phyloP scores from a whole-genome alignment of 2,888 invertebrate species.

The Glaucopsyche alexis region DNA sequence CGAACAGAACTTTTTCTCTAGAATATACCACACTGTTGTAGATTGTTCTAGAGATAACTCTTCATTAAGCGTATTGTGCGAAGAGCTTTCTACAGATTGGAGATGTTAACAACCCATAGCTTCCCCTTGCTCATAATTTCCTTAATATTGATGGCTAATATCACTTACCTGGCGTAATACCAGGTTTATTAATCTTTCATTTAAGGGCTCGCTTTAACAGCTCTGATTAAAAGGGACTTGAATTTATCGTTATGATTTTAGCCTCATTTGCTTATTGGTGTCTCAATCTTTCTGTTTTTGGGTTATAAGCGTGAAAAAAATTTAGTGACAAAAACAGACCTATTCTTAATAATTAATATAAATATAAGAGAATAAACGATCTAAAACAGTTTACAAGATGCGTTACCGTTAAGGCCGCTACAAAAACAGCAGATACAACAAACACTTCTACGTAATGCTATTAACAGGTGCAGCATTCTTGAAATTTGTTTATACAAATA shows the following conservation, averaged over 20 bases:
- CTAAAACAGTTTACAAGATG: background rate
- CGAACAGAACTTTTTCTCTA: background rate
- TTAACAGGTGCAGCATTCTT: conserved; percentile 13
- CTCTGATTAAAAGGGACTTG: conserved; percentile 8
- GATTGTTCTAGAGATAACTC: background rate
- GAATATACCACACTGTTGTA: background rate
- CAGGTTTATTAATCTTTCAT: conserved; percentile 6
- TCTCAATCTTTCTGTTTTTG: background rate
- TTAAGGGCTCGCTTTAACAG: conserved; percentile 8
- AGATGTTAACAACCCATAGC: conserved; percentile 3
- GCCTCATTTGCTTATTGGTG: background rate
- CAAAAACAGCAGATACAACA: background rate
- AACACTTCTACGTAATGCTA: conserved; percentile 3
- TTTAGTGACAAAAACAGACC: background rate
- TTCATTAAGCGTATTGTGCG: conserved; percentile 1
- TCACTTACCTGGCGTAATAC: background rate
- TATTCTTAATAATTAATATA: background rate
- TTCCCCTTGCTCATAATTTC: conserved; percentile 4
- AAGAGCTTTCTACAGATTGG: background rate
- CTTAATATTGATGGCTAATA: conserved; percentile 11
- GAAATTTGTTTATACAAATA: conserved; percentile 17
- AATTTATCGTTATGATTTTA: background rate
- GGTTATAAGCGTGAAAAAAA: background rate
- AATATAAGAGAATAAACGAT: background rate
- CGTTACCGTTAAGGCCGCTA: background rate